phyloP scores from a whole-genome alignment of 2,797 vertebrate species.

The Pyrocephalus nanus region DNA sequence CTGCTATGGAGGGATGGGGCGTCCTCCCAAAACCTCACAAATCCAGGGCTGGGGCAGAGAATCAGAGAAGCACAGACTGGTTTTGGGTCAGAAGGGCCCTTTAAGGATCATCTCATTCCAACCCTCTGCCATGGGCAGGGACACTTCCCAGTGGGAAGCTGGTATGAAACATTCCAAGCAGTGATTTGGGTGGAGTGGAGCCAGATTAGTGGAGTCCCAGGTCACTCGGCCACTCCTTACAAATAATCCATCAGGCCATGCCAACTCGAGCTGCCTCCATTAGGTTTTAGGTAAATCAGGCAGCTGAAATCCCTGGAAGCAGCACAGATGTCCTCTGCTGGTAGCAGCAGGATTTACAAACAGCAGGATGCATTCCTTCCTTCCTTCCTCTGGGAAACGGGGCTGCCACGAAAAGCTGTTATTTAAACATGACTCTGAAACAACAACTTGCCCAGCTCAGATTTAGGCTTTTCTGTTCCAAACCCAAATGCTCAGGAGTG shows the following conservation, averaged over 20 bases:
- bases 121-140: neutral
- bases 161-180: fast-evolving
- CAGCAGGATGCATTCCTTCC: neutral
- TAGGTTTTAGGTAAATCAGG: neutral
- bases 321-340: conserved; percentile 49
- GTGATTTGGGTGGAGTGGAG: neutral
- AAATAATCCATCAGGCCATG: neutral
- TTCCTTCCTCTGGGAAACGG: neutral
- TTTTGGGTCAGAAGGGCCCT: neutral
- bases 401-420: neutral
- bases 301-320: neutral
- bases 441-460: neutral
- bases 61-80: neutral
- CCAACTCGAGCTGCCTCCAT: neutral
- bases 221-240: neutral
- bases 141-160: neutral
- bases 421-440: neutral
- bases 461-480: neutral
- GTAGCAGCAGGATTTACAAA: neutral
- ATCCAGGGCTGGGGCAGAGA: neutral
- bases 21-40: neutral
- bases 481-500: neutral
- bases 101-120: neutral
- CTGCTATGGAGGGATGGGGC: neutral
- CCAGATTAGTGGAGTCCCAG: neutral